Percentiles rank a stretch among this genome's conserved stretches.
These are phyloP conservation scores for Astatoreochromis straeleni DNA, from an alignment of 2,113 vertebrate genomes.

Conservation along the genomic window DNA sequence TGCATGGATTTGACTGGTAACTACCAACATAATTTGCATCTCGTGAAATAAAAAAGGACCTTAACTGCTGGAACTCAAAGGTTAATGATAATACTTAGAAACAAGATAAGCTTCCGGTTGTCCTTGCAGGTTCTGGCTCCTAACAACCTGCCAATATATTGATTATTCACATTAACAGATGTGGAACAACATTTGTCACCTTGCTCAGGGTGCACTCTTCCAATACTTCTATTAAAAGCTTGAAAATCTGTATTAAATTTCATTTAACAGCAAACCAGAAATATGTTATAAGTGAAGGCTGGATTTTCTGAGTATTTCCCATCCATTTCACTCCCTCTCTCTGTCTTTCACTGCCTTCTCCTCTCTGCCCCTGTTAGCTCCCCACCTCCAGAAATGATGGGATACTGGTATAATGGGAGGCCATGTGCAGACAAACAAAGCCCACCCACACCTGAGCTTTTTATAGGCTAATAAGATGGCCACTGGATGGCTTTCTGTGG, in stretches of 20 bases:
- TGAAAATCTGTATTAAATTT: background rate
- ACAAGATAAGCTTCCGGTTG: background rate
- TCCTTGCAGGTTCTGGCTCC: background rate
- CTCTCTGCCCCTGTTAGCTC: background rate
- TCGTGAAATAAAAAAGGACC: constrained; percentile 2
- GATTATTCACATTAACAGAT: constrained; percentile 7
- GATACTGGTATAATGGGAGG: constrained; percentile 61
- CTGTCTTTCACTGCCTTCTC: background rate
- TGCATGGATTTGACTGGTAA: constrained; percentile 59
- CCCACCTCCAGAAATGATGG: constrained; percentile 50
- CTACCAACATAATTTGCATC: constrained; percentile 52
- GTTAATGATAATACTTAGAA: background rate
- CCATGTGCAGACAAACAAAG: constrained; percentile 59
- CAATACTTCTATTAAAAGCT: background rate
- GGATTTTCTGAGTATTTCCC: background rate
- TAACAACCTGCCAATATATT: constrained; percentile 4
- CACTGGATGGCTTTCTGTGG: constrained; percentile 23
- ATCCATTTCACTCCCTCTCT: background rate
- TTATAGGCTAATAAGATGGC: constrained; percentile 67
- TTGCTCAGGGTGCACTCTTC: background rate
- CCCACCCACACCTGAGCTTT: constrained; percentile 65
- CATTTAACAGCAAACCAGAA: background rate
- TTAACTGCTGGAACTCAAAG: constrained; percentile 4
- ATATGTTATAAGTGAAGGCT: background rate
- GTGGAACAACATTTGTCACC: background rate